Conservation (phyloP, 2,888 invertebrate genomes). For the Napeogenes inachia region DNA sequence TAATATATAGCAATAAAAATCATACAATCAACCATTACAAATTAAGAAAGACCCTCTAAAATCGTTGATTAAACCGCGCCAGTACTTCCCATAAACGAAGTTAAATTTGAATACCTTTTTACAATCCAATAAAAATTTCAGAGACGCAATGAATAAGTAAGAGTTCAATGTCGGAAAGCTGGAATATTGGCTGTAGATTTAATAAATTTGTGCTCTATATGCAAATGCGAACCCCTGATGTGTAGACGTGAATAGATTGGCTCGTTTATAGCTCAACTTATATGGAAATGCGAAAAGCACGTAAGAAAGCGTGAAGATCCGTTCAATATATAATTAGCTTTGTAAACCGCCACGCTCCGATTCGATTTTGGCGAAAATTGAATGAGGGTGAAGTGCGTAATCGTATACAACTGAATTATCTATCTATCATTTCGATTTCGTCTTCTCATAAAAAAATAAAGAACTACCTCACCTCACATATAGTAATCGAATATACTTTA, state of each 20-base stretch:
- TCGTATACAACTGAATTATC: constrained; percentile 50
- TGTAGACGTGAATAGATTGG: constrained; percentile 79
- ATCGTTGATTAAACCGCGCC: constrained; percentile 30
- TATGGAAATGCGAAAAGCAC: constrained; percentile 77
- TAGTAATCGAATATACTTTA: too few relatives aligned
- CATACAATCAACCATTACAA: constrained; percentile 21
- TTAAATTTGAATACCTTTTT: constrained; percentile 42
- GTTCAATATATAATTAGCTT: constrained; percentile 76
- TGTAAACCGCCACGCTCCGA: constrained; percentile 57
- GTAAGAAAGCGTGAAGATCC: constrained; percentile 75
- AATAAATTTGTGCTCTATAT: constrained; percentile 78
- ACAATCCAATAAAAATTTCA: constrained; percentile 64
- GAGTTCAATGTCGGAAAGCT: constrained; percentile 72
- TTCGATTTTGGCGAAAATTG: constrained; percentile 58
- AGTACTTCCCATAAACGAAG: constrained; percentile 31
- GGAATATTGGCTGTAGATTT: constrained; percentile 77
- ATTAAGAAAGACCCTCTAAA: constrained; percentile 21
- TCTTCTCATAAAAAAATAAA: neutral
- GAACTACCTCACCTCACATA: neutral
- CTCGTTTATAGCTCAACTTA: constrained; percentile 78
- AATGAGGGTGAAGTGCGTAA: constrained; percentile 48
- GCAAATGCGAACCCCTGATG: constrained; percentile 77
- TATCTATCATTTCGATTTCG: constrained; percentile 26
- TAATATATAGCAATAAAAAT: constrained; percentile 17
- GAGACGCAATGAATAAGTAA: constrained; percentile 62